Evolutionary conservation across 1,140 invertebrate species (phyloP), one percentile per base, ranked within the genome.

Genomic region (Contarinia nasturtii): DNA sequence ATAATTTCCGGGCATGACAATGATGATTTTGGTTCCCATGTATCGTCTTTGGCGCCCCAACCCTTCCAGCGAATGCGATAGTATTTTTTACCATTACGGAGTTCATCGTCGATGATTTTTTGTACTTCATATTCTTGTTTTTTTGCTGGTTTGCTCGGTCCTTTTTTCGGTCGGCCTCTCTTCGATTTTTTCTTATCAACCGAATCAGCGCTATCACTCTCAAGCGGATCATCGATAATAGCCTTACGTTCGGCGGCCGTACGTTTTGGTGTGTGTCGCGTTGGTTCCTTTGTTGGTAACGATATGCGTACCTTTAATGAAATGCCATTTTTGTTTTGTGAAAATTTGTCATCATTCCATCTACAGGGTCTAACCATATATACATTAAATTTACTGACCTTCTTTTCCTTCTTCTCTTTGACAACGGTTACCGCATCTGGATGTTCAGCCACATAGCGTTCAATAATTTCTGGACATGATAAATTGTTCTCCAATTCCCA

Each of bases 21-120:
- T 45, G 82, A 81, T 27, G 75, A 73, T 54, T 83, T 77, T 1
- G 80, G 74, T 57, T 87, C 82, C 83, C 85, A 88, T 1, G 82
- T 84, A 57, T 88, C 84, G 48, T 71, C 71, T 45, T 74, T 71
- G 33, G 74, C 68, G 34, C 68, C 69, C 57, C 85, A 89, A 0
- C 83, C 83, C 54, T 84, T 84, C 86, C 86, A 90, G 50, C 82
- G 67, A 1, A 90, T 81, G 15, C 80, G 66, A 58, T 83, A 89
- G 55, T 81, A 72, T 2, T 73, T 64, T 38, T 76, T 72, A 0
- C 80, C 79, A 57, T 76, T 75, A 12, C 76, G 70, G 10, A 65
- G 72, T 54, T 80, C 80, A 14, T 77, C 71, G 48, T 72, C 73
- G 11, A 84, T 55, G n/a, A 83, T 71, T 53, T 73, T 72, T 53